Base-by-base conservation (phyloP, 1,140 invertebrate genomes). In the Dolichoris vasculosae region DNA sequence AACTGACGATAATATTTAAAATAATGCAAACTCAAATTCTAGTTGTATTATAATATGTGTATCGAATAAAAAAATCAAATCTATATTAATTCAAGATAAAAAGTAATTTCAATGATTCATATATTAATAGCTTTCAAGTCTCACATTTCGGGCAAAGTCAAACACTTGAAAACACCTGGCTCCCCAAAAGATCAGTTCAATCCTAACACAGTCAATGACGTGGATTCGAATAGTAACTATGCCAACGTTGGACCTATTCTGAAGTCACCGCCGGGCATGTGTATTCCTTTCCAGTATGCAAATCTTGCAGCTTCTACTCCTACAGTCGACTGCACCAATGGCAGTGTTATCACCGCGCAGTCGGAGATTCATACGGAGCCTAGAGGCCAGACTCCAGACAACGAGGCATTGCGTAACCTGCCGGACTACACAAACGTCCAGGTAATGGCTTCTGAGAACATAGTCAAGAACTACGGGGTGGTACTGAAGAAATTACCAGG, bases 401-500 rank as follows among this genome's bases (percentile, higher is more conserved):
- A 4, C 55, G 46, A 84, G 73, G 23, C 79, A 81, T 2, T 82
- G 23, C 84, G 83, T 0, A 85, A 80, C 6, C 63, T 64, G 0
- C 89, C 90, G 9, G 91, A 93, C 48, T 93, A 93, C 38, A 91
- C 92, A 89, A 93, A 93, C 84, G 83, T 93, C 35, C 82, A 83
- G 3, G 51, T 88, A 9, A 85, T 87, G 32, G 87, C 86, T 2
- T 87, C 83, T 15, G 80, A 88, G 55, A 83, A 90, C 32, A 89
- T 86, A 38, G 86, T 87, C 40, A 87, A 86, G 63, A 82, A 89
- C 40, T 82, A 88, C 40, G 89, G 89, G 7, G 86, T 84, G n/a
- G 82, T 89, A 26, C 84, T 88, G 64, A 91, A 92, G 77, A 91
- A 91, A 82, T 59, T 86, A 55, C 89, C 90, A 23, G 91, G 89